phyloP scores from a whole-genome alignment of 2,888 invertebrate species.

The Tenthredo distinguenda region DNA sequence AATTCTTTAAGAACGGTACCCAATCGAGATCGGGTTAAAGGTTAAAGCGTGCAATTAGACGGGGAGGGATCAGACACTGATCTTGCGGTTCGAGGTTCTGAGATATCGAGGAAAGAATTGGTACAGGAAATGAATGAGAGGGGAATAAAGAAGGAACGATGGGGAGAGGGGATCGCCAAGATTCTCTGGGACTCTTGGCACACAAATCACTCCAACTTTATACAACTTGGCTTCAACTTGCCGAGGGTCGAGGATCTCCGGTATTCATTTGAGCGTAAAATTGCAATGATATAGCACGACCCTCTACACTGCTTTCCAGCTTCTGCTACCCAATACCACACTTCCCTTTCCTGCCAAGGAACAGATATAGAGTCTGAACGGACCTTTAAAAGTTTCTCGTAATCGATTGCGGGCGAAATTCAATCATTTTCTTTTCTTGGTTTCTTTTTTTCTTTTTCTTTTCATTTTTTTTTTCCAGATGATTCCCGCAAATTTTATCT shows the following conservation, averaged over 20 bases:
- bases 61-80: background rate
- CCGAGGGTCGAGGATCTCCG: slow-evolving; percentile 60
- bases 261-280: slow-evolving; percentile 72
- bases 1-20: background rate
- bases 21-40: slow-evolving; percentile 16
- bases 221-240: slow-evolving; percentile 66
- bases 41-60: slow-evolving; percentile 16
- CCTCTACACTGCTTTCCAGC: background rate
- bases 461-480: background rate
- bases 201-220: slow-evolving; percentile 74
- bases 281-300: slow-evolving; percentile 74
- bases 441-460: background rate
- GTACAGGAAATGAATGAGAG: background rate
- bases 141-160: background rate
- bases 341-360: slow-evolving; percentile 4
- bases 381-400: background rate
- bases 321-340: slow-evolving; percentile 22
- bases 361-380: background rate
- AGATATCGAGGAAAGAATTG: slow-evolving; percentile 2
- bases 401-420: background rate
- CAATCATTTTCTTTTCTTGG: background rate
- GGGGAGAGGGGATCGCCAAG: background rate
- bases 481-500: background rate
- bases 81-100: background rate
- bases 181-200: slow-evolving; percentile 58